Base-by-base conservation (phyloP, 2,888 invertebrate species). In the Isotomurus palustris region DNA sequence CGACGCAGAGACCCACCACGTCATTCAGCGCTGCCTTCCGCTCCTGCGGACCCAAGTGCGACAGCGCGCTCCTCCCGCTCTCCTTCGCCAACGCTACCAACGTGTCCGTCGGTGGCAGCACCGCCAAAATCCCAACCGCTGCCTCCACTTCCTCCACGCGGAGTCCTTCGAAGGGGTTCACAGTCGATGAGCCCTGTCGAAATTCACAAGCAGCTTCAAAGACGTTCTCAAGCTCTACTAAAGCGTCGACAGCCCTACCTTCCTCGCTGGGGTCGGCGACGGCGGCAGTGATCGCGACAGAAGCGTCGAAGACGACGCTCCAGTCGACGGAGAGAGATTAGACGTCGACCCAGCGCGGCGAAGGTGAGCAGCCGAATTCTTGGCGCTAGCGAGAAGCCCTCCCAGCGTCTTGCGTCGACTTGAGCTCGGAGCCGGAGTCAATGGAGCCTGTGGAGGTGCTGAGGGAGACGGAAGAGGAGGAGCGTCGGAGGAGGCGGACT, bases 51-150 rank as follows among this genome's bases (percentile, higher is more conserved):
- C 84, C 79, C 69, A 89, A 78, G 69, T 83, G 80, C 52, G 82
- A 80, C 73, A 88, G 93, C 59, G 95, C 82, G 72, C 85, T 85
- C 73, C 84, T 86, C 44, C 94, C 93, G 62, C 87, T 85, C 73
- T 88, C 87, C 77, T 94, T 87, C 19, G 95, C 94, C 68, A 87
- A 83, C 56, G 87, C 87, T 80, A 95, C 91, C 68, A 93, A 81
- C 66, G 85, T 84, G 73, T 92, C 91, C 72, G 88, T 86, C 1
- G 80, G 78, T 60, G 75, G 75, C n/a, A n/a, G n/a, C n/a, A n/a
- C n/a, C n/a, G n/a, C n/a, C n/a, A n/a, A n/a, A n/a, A n/a, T n/a
- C n/a, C n/a, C 70, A n/a, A 70, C 72, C 10, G 67, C 67, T 10
- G 58, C 56, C 2, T 64, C 60, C 6, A 60, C 45, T 8, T 62